phyloP scores from a whole-genome alignment of 2,888 invertebrate species.

The Acrobasis suavella region DNA sequence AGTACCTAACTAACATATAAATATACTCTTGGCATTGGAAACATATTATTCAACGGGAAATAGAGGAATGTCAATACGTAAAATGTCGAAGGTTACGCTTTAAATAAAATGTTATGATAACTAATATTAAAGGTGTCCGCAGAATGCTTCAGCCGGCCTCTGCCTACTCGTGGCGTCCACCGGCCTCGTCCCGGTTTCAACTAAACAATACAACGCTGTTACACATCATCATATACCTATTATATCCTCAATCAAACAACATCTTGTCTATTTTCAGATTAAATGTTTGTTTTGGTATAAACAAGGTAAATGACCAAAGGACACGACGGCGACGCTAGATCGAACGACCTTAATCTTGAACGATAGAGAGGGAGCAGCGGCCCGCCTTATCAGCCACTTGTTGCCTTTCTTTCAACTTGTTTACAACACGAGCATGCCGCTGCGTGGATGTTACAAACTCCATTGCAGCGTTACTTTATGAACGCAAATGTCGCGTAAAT shows the following conservation, averaged over 20 bases:
- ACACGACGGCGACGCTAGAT: slow-evolving; percentile 50
- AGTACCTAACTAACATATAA: not conserved
- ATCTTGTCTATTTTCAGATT: slow-evolving; percentile 20
- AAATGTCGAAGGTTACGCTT: slow-evolving; percentile 9
- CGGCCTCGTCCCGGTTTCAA: slow-evolving; percentile 32
- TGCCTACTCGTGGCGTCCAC: slow-evolving; percentile 29
- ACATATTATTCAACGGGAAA: slow-evolving; percentile 10
- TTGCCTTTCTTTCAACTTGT: slow-evolving; percentile 51
- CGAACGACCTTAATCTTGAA: slow-evolving; percentile 78
- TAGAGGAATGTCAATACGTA: slow-evolving; percentile 14
- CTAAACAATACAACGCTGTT: slow-evolving; percentile 30
- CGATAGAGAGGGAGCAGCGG: slow-evolving; percentile 66
- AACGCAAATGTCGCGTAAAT: not conserved
- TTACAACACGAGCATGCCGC: slow-evolving; percentile 39
- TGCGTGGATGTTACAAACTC: not conserved
- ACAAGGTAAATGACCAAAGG: slow-evolving; percentile 37
- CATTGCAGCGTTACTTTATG: not conserved
- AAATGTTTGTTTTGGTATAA: slow-evolving; percentile 14
- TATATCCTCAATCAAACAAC: slow-evolving; percentile 23
- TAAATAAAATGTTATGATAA: slow-evolving; percentile 16
- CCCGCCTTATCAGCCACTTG: slow-evolving; percentile 65
- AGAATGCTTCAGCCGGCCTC: slow-evolving; percentile 29
- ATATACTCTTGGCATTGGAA: slow-evolving; percentile 2
- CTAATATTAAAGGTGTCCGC: slow-evolving; percentile 23
- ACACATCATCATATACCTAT: slow-evolving; percentile 22